Evolutionary conservation across 2,113 vertebrate species (phyloP), one percentile per base, ranked within the genome.

Genomic region (Turdus rufiventris): DNA sequence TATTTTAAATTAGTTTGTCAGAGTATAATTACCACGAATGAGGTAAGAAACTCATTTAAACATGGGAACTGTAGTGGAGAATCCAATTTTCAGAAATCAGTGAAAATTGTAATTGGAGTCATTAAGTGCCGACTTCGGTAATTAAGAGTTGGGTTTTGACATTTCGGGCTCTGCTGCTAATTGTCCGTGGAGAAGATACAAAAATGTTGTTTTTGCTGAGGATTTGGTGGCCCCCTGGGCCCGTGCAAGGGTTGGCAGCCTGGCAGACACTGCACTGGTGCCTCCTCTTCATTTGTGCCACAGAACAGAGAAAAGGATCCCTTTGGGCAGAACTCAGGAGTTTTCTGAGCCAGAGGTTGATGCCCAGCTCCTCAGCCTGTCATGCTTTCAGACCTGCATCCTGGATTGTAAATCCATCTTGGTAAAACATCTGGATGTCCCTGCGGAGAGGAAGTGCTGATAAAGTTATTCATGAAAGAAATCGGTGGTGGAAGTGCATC

Each of bases 21-120:
- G 91, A 84, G 63, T 90, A 38, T 88, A 96, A 95, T 95, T 95
- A 93, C 88, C 7, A 2, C 0, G 8, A 77, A 47, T 45, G 43
- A 95, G 82, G 94, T 95, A 91, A 94, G 75, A 74, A 96, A 84
- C 88, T 91, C 81, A 96, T 95, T 96, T 90, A 93, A 96, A 96
- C 86, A 72, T 60, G 38, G 91, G 65, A 91, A 94, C 82, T 93
- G 78, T 91, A 91, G 87, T 84, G 89, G 56, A 96, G 94, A 95
- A 95, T 84, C 90, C 91, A 96, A 96, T 97, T 96, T 96, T 96
- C 91, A 86, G 85, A 95, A 95, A 94, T 96, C 95, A 95, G 93
- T 88, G 70, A 75, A 94, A 96, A 84, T 94, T 91, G 72, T 95
- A 95, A 96, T 95, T 96, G 91, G 96, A 97, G 95, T 92, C 91